phyloP scores from a whole-genome alignment of 2,888 invertebrate genomes.

The Anthophora plumipes region DNA sequence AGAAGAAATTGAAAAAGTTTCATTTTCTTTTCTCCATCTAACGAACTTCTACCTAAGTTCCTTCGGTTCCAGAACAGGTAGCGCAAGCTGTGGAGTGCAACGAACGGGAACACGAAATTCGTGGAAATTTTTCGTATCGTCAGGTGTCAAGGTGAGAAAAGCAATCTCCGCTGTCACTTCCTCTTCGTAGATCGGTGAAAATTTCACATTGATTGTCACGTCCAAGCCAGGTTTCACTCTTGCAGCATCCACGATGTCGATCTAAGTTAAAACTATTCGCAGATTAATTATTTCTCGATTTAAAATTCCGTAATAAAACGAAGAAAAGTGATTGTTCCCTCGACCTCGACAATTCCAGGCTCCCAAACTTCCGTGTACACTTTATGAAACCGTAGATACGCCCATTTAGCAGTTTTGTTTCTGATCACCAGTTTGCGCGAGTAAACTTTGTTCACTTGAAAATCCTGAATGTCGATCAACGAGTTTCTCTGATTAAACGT shows the following conservation, averaged over 20 bases:
- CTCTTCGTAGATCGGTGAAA: conserved; percentile 57
- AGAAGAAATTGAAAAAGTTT: background rate
- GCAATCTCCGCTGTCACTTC: conserved; percentile 57
- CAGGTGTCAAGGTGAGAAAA: conserved; percentile 60
- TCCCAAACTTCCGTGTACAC: conserved; percentile 48
- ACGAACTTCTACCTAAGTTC: conserved; percentile 34
- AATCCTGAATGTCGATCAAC: conserved; percentile 3
- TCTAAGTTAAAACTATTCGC: background rate
- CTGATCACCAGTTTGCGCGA: conserved; percentile 49
- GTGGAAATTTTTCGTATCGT: conserved; percentile 51
- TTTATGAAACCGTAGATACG: conserved; percentile 62
- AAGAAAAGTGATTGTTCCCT: no score
- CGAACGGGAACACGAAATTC: conserved; percentile 59
- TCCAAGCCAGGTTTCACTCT: conserved; percentile 61
- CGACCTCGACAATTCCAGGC: conserved; percentile 54
- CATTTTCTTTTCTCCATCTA: no score
- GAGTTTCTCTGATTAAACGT: no score
- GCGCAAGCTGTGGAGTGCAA: conserved; percentile 24
- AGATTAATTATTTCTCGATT: background rate
- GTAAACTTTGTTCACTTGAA: conserved; percentile 28
- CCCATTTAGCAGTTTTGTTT: conserved; percentile 59
- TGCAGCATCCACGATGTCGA: conserved; percentile 59
- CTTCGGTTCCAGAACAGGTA: conserved; percentile 31
- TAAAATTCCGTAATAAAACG: no score
- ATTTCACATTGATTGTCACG: conserved; percentile 52